phyloP scores from a whole-genome alignment of 2,888 invertebrate species.

The Gymnoscelis rufifasciata region DNA sequence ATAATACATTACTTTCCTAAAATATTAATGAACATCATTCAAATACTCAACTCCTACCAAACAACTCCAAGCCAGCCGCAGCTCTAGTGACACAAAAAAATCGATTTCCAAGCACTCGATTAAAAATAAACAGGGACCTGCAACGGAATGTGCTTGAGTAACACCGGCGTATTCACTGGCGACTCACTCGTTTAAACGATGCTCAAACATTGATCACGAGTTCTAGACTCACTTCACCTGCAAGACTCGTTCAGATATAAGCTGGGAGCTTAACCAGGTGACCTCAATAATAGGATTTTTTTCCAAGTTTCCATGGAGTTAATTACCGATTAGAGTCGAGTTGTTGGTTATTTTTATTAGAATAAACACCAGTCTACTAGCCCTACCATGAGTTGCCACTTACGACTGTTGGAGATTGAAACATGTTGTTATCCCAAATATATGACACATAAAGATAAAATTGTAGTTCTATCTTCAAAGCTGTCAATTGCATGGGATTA shows the following conservation, averaged over 20 bases:
- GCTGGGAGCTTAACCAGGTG: conserved; percentile 24
- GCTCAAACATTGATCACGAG: conserved; percentile 25
- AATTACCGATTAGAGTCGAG: not conserved
- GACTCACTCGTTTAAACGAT: conserved; percentile 24
- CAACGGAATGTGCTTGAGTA: conserved; percentile 15
- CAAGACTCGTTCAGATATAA: conserved; percentile 13
- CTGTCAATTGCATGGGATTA: too few species aligned
- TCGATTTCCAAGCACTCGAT: conserved; percentile 9
- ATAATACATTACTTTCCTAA: too few species aligned
- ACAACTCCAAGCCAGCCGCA: conserved; percentile 1
- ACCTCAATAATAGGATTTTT: conserved; percentile 21
- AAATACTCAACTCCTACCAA: not conserved
- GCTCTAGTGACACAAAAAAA: conserved; percentile 5
- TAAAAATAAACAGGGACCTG: conserved; percentile 20
- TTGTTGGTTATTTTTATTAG: not conserved
- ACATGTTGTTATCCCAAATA: too few species aligned
- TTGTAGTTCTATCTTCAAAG: too few species aligned
- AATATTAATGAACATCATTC: too few species aligned
- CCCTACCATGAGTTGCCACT: too few species aligned
- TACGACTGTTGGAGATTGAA: too few species aligned
- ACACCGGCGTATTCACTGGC: conserved; percentile 6
- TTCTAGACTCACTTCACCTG: conserved; percentile 22
- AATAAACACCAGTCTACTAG: too few species aligned
- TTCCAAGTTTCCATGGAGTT: conserved; percentile 3
- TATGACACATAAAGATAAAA: too few species aligned